Base-by-base conservation (phyloP, 2,797 vertebrate genomes). In the Melanotaenia pygmaea region DNA sequence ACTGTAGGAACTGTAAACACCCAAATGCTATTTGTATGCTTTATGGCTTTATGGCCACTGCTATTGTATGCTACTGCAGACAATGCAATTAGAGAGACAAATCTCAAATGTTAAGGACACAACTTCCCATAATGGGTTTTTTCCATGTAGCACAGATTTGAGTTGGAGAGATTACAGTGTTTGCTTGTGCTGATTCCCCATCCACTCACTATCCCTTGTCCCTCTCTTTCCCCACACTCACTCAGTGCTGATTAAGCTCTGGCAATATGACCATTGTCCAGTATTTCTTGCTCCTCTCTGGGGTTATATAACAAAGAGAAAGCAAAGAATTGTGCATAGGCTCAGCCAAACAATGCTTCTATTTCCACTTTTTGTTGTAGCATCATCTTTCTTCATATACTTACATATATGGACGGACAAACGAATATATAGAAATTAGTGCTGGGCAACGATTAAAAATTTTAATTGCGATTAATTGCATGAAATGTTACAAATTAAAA, bases 231-330 rank as follows among this genome's bases (percentile, higher is more conserved):
- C 32, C 37, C 16, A 67, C 50, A 61, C 64, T 69, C 59, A 57
- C 28, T 53, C 32, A 62, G 28, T 61, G 37, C 74, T 84, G 76
- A 84, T 87, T 80, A 84, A 77, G 83, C 43, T 40, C 60, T 32
- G 45, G 28, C 67, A 66, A 71, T 22, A 11, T 76, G 80, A 71
- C 64, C 73, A 45, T 54, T 40, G 71, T 61, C 61, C 61, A 61
- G 63, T 62, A 72, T 70, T 45, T 57, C 35, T 28, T 30, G 58
- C 37, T 73, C 3, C 22, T 30, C 32, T 18, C 28, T 18, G 47
- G 4, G 50, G 18, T 22, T 59, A 40, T 58, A 5, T 45, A 64
- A 59, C 24, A 24, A 74, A 67, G 51, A 20, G 16, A 47, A 62
- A 8, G 7, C 24, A 61, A 58, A 37, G 45, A 64, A 70, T 50